A percentile compares a stretch with the other conserved stretches of the same genome.
phyloP scores from a whole-genome alignment of 2,113 vertebrate genomes.

The Noctilio leporinus region DNA sequence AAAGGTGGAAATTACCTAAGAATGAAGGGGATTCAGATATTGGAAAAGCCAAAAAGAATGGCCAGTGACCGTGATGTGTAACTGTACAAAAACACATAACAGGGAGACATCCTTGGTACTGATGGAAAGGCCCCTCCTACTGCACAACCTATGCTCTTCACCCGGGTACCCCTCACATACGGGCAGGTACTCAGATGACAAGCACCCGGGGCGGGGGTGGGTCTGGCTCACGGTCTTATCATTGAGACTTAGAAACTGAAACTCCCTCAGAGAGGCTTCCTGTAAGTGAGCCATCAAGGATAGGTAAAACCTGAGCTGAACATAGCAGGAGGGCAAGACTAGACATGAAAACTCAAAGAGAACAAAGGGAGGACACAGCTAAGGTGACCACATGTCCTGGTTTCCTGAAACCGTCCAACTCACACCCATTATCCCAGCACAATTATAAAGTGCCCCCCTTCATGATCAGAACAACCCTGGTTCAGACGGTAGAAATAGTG shows the following conservation, averaged over 20 bases:
- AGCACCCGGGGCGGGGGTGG: not conserved
- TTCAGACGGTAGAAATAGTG: not conserved
- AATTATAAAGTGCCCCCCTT: not conserved
- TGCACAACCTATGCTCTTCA: not conserved
- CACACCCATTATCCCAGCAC: not conserved
- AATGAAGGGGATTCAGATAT: not conserved
- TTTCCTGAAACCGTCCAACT: not conserved
- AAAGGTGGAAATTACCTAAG: not conserved
- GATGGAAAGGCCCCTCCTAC: not conserved
- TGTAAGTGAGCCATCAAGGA: not conserved
- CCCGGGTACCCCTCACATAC: not conserved
- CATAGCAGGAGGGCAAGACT: not conserved
- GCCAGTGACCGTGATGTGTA: not conserved
- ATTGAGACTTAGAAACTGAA: not conserved
- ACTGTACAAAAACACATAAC: not conserved
- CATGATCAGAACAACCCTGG: not conserved
- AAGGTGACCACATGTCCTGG: not conserved
- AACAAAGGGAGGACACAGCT: not conserved
- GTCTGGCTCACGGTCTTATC: not conserved
- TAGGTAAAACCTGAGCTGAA: not conserved
- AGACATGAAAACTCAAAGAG: not conserved
- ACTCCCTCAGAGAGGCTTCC: not conserved
- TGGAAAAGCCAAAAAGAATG: not conserved
- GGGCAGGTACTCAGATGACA: not conserved
- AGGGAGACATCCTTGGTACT: not conserved